Evolutionary conservation across 1,140 invertebrate species (phyloP).

Genomic region (Palaemon carinicauda): DNA sequence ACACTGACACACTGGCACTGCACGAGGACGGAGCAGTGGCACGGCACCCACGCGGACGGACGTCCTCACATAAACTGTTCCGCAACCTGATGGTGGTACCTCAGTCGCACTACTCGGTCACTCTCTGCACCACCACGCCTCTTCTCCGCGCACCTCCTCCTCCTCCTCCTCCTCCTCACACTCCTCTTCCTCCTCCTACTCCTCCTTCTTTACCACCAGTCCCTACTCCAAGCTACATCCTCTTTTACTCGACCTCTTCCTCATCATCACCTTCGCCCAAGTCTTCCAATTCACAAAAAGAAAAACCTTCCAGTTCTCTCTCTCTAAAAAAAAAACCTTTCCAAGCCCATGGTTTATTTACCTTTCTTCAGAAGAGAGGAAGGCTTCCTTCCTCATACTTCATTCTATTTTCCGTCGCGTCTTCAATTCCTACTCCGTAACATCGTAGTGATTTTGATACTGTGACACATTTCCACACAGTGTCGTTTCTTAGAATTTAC

Average conservation of each 20-base stretch:
- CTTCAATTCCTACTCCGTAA: too few species aligned
- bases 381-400: too few species aligned
- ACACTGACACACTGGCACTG: constrained; percentile 37
- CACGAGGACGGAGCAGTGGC: constrained; percentile 31
- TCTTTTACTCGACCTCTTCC: neutral
- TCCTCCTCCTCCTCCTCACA: neutral
- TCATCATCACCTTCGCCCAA: neutral
- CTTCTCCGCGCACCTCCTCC: neutral
- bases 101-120: neutral
- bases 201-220: neutral
- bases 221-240: neutral
- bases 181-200: neutral
- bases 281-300: neutral
- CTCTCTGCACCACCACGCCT: neutral
- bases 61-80: constrained; percentile 23
- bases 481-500: too few species aligned
- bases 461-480: too few species aligned
- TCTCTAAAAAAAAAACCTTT: neutral
- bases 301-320: neutral
- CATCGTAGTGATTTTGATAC: too few species aligned
- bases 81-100: neutral
- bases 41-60: constrained; percentile 39
- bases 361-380: too few species aligned
- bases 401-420: too few species aligned
- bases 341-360: neutral